A percentile compares a stretch with the other conserved stretches of the same genome.
These are phyloP conservation scores for Anguilla obscura DNA, from an alignment of 2,797 vertebrate genomes.

Conservation along the genomic window DNA sequence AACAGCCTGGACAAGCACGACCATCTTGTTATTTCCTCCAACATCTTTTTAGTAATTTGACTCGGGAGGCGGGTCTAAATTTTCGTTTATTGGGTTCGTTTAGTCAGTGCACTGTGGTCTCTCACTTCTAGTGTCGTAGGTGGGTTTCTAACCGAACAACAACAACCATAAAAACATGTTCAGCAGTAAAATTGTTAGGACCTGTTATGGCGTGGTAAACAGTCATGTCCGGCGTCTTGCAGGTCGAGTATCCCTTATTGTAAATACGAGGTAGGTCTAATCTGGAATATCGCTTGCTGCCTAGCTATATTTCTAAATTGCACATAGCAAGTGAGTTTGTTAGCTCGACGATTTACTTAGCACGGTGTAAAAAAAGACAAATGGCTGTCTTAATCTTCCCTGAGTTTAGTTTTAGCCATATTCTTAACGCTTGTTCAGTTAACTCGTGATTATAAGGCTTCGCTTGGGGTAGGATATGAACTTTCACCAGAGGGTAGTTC, in stretches of 20 bases:
- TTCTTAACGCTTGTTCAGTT: too few species aligned
- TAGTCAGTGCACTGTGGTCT: too few species aligned
- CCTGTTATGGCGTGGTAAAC: slow-evolving; percentile 39
- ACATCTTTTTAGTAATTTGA: neutral
- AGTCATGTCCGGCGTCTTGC: slow-evolving; percentile 25
- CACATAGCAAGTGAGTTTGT: too few species aligned
- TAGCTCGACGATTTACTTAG: too few species aligned
- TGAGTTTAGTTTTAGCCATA: too few species aligned
- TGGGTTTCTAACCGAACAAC: neutral
- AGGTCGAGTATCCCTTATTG: neutral
- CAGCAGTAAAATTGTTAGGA: slow-evolving; percentile 9
- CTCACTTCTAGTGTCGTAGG: neutral
- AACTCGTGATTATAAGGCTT: neutral
- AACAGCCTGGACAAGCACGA: neutral
- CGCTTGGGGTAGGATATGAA: neutral
- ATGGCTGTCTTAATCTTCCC: too few species aligned
- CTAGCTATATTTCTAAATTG: too few species aligned
- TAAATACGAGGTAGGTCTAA: slow-evolving; percentile 29
- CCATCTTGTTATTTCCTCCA: too few species aligned
- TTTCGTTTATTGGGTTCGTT: neutral
- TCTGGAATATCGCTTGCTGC: too few species aligned
- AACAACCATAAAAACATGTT: slow-evolving; percentile 41
- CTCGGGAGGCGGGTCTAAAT: neutral
- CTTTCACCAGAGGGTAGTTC: slow-evolving; percentile 4
- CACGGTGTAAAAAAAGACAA: too few species aligned